Base-by-base conservation (phyloP, 2,113 vertebrate genomes). In the Otus sunia region DNA sequence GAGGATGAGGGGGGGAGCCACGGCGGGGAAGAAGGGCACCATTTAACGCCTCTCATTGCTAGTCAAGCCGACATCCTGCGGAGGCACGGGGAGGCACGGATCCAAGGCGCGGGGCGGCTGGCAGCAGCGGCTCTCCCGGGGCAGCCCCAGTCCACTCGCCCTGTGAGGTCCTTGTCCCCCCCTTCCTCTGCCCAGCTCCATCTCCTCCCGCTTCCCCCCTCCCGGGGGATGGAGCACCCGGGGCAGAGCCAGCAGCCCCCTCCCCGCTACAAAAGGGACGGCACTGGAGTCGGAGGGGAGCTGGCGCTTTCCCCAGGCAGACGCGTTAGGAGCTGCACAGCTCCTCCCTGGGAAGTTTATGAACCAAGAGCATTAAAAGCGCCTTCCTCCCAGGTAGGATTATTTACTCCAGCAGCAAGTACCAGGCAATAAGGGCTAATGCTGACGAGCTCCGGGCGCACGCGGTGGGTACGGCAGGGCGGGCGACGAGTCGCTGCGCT, bases 21-120 rank as follows among this genome's bases (percentile, higher is more conserved):
- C 5, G 50, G 32, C n/a, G 12, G 52, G 85, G 86, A 92, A 91
- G 80, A 96, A 91, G 62, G 91, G 91, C 53, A 91, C 92, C 49
- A 92, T 90, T 93, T 81, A 85, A 52, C 6, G 45, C 86, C 53
- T 59, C 69, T 86, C 89, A 71, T 64, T 69, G 68, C 92, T 66
- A 59, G 90, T 79, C 85, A 75, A 62, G 52, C 84, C 90, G 1
- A 55, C 83, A 85, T 85, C 89, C 76, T 10, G 25, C 52, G 1
- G 68, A 79, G 92, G 71, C 47, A 8, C 63, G 85, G 36, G 30
- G 75, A 50, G 71, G 72, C 43, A 52, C 25, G 2, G 64, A 36
- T 86, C 81, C 90, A 86, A 79, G 75, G 79, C 23, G 15, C 27
- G 15, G 73, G 19, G 49, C 1, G 11, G 64, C 4, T 14, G 1